These are phyloP conservation scores for Bombyx mori DNA, from an alignment of 1,140 invertebrate species.

Conservation along the genomic window DNA sequence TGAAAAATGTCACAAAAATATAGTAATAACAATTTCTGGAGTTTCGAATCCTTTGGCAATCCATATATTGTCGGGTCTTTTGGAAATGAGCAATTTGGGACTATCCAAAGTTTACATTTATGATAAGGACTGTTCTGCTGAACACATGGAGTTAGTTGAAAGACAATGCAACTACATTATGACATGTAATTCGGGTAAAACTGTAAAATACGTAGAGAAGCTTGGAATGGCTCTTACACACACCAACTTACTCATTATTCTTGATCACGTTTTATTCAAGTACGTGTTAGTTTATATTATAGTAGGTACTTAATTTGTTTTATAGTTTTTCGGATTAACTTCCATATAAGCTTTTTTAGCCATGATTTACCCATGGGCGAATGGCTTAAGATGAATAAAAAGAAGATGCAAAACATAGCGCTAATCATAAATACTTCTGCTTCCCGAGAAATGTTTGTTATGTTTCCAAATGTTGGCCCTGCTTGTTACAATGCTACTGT, in stretches of 20 bases:
- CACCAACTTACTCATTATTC: constrained; percentile 46
- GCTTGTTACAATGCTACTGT: constrained; percentile 67
- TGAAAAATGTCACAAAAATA: constrained; percentile 17
- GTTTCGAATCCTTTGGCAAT: constrained; percentile 36
- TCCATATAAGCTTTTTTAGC: constrained; percentile 26
- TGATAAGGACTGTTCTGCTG: constrained; percentile 31
- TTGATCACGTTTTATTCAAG: constrained; percentile 51
- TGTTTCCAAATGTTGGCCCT: constrained; percentile 64
- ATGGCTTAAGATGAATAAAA: constrained; percentile 47
- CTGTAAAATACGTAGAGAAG: constrained; percentile 47
- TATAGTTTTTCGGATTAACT: constrained; percentile 4
- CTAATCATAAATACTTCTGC: constrained; percentile 59
- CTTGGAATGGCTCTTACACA: constrained; percentile 50
- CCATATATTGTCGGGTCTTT: constrained; percentile 45
- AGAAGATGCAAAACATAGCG: constrained; percentile 43
- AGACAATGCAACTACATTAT: constrained; percentile 43
- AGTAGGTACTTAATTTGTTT: neutral
- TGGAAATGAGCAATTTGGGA: constrained; percentile 25
- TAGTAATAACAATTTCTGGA: constrained; percentile 44
- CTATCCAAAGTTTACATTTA: constrained; percentile 51
- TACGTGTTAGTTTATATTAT: constrained; percentile 21
- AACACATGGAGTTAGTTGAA: constrained; percentile 45
- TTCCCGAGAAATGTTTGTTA: constrained; percentile 43
- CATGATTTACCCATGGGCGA: constrained; percentile 34
- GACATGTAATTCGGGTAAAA: constrained; percentile 33